Evolutionary conservation across 1,140 invertebrate genomes (phyloP).

Genomic region (Lordiphosa stackelbergi): DNA sequence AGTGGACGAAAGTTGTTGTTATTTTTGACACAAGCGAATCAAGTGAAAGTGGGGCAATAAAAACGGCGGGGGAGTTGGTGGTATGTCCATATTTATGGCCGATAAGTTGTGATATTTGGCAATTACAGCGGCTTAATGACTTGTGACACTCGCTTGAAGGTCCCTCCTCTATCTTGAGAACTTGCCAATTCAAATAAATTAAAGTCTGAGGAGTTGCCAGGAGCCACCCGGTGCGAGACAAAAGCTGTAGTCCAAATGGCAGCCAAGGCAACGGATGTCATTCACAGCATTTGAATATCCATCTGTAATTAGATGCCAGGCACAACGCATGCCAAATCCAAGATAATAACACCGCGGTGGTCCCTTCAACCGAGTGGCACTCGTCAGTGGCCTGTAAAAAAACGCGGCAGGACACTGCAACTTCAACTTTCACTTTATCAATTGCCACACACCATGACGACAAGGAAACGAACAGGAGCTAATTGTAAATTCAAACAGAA

Average conservation of each 20-base stretch:
- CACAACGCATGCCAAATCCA: conserved; percentile 60
- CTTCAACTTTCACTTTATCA: conserved; percentile 57
- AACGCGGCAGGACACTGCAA: conserved; percentile 62
- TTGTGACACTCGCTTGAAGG: conserved; percentile 35
- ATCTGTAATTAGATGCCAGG: conserved; percentile 66
- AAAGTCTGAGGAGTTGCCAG: conserved; percentile 30
- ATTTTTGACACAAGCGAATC: conserved; percentile 64
- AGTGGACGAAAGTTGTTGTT: conserved; percentile 41
- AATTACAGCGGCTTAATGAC: conserved; percentile 71
- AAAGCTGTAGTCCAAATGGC: conserved; percentile 21
- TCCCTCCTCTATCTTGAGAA: background rate
- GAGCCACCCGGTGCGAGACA: conserved; percentile 19
- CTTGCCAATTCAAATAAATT: background rate
- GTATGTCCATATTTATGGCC: conserved; percentile 53
- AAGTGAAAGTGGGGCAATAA: conserved; percentile 65
- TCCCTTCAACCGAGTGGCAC: conserved; percentile 53
- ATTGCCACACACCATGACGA: conserved; percentile 67
- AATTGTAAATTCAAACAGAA: conserved; percentile 74
- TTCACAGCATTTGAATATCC: conserved; percentile 60
- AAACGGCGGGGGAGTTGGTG: conserved; percentile 45
- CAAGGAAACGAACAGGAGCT: conserved; percentile 42
- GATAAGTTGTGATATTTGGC: conserved; percentile 37
- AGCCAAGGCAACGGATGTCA: conserved; percentile 67
- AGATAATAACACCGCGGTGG: conserved; percentile 72
- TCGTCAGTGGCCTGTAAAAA: conserved; percentile 63